phyloP scores from a whole-genome alignment of 2,113 vertebrate genomes.

The Gila orcuttii region DNA sequence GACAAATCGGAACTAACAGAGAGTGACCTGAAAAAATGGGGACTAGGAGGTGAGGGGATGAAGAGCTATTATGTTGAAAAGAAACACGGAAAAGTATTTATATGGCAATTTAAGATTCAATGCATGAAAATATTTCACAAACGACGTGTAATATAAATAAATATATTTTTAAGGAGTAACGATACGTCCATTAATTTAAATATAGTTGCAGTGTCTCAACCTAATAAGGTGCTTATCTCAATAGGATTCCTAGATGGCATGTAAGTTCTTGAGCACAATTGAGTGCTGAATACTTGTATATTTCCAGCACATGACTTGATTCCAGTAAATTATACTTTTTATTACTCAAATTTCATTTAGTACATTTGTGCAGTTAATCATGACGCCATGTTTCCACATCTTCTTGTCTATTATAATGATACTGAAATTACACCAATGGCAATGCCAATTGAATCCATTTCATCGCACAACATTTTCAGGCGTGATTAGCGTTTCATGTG shows the following conservation, averaged over 20 bases:
- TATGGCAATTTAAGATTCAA: background rate
- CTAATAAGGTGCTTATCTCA: background rate
- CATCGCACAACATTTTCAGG: background rate
- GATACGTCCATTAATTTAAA: background rate
- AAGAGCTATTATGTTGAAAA: background rate
- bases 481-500: background rate
- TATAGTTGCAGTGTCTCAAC: background rate
- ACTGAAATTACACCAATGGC: too few species aligned
- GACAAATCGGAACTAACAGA: constrained; percentile 57
- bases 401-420: too few species aligned
- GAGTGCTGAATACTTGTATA: background rate
- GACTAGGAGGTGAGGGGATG: constrained; percentile 67
- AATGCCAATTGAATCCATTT: background rate
- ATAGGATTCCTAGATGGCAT: too few species aligned
- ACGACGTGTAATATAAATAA: background rate
- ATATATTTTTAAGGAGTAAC: background rate
- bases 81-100: background rate
- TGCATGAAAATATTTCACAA: background rate
- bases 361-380: background rate
- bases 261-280: background rate
- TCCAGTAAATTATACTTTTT: background rate
- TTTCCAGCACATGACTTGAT: background rate
- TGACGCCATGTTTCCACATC: too few species aligned
- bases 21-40: constrained; percentile 67
- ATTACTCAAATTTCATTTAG: background rate